Conservation (phyloP, 2,797 vertebrate genomes). For the Tachyglossus aculeatus region DNA sequence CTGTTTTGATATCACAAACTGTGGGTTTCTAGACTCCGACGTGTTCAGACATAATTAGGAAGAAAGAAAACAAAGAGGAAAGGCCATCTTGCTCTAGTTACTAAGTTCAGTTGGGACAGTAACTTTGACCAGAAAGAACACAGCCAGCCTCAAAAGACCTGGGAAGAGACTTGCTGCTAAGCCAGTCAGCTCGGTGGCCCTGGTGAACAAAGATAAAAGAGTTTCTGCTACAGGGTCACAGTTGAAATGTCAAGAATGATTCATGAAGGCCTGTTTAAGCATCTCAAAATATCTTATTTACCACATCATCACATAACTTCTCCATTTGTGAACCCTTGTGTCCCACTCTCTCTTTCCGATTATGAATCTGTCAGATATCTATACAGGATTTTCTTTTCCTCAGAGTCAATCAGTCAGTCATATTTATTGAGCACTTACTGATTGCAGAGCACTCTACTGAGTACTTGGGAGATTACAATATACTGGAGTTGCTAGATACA, state of each 20-base stretch:
- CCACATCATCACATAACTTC: background rate
- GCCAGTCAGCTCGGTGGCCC: background rate
- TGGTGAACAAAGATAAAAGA: background rate
- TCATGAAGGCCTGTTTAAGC: background rate
- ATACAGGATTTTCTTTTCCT: too few relatives aligned
- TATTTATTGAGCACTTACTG: too few relatives aligned
- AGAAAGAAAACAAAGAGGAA: conserved; percentile 3
- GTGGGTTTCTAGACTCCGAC: background rate
- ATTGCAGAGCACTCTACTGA: too few relatives aligned
- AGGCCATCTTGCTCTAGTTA: background rate
- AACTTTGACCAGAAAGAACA: conserved; percentile 14
- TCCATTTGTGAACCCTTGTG: background rate
- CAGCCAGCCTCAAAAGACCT: background rate
- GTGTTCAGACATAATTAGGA: background rate
- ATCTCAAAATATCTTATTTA: background rate
- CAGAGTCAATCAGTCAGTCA: too few relatives aligned
- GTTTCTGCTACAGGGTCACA: background rate
- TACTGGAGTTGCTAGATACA: too few relatives aligned
- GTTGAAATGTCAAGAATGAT: background rate
- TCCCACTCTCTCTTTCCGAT: background rate
- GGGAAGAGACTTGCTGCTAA: conserved; percentile 25
- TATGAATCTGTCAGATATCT: too few relatives aligned
- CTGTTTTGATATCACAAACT: too few relatives aligned
- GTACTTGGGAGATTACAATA: too few relatives aligned
- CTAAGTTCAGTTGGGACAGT: background rate